Base-by-base conservation (phyloP, 2,797 vertebrate species). In the Protonibea diacanthus region DNA sequence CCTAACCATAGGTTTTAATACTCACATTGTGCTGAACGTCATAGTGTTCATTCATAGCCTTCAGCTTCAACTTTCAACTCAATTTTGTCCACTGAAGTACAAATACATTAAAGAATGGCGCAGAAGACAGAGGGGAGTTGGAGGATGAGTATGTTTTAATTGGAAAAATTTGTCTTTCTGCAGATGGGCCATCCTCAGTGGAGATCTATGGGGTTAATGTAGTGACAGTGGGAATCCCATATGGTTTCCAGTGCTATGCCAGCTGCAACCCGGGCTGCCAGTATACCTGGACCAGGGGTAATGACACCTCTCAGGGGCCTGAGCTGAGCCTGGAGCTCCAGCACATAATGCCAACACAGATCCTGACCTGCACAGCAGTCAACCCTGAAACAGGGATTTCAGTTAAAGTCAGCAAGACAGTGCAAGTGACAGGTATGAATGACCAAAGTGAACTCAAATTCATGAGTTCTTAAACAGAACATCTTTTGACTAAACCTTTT, bases 211-310 rank as follows among this genome's bases (percentile, higher is more conserved):
- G 86, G 29, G 56, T 67, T 0, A 15, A n/a, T 12, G 25, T 51
- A 0, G 58, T 84, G 27, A 82, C 86, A 5, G 71, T 88, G 60
- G 82, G 79, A 18, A 76, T 86, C 60, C 63, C 25, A 0, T 86
- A 82, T 21, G 60, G 25, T 3, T 88, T 86, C 49, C 18, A 27
- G 29, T 86, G 81, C 29, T 47, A 0, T 0, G 71, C 87, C 3
- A 0, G 0, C 0, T 88, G 87, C 60, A 67, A 1, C 45, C 84
- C 84, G 0, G 10, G 2, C 33, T 88, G 84, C 57, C 38, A 3
- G 15, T 86, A 59, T 80, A 80, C 14, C 64, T 88, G 84, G 87
- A 82, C 52, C 38, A 15, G 55, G 4, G 67, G 52, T 25, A 61
- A 69, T 0, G 60, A 33, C 42, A 80, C 48, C 33, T 44, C 74